These are phyloP conservation scores for Xiphias gladius DNA, from an alignment of 2,113 vertebrate species.

Conservation along the genomic window DNA sequence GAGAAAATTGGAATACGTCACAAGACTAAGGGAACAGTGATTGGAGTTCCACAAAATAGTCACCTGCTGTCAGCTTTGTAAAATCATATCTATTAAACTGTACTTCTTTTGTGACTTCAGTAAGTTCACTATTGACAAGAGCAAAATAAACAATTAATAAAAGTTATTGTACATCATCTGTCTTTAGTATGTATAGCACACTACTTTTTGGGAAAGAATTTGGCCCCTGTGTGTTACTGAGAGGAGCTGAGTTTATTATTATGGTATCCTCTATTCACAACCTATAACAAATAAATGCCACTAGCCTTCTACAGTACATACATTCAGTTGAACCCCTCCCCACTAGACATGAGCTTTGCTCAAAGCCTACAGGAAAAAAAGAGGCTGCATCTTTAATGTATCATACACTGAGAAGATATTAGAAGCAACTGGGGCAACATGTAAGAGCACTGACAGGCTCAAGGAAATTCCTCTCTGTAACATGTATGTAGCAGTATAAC, in stretches of 20 bases:
- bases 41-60: background rate
- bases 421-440: background rate
- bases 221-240: background rate
- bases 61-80: background rate
- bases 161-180: background rate
- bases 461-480: background rate
- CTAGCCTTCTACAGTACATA: background rate
- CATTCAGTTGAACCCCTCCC: conserved; percentile 1
- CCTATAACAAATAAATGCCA: conserved; percentile 30
- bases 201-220: background rate
- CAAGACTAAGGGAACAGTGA: background rate
- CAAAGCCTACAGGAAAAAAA: conserved; percentile 18
- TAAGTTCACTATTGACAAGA: background rate
- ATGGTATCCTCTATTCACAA: conserved; percentile 4
- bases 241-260: conserved; percentile 10
- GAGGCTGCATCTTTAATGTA: conserved; percentile 6
- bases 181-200: background rate
- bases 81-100: background rate
- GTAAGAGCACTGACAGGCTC: background rate
- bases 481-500: background rate
- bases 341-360: background rate
- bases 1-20: background rate
- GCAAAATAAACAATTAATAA: background rate
- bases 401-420: conserved; percentile 2
- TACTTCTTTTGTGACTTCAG: background rate